A percentile compares a stretch with the other conserved stretches of the same genome.
phyloP scores from a whole-genome alignment of 2,113 vertebrate species.

The Callipepla californica region DNA sequence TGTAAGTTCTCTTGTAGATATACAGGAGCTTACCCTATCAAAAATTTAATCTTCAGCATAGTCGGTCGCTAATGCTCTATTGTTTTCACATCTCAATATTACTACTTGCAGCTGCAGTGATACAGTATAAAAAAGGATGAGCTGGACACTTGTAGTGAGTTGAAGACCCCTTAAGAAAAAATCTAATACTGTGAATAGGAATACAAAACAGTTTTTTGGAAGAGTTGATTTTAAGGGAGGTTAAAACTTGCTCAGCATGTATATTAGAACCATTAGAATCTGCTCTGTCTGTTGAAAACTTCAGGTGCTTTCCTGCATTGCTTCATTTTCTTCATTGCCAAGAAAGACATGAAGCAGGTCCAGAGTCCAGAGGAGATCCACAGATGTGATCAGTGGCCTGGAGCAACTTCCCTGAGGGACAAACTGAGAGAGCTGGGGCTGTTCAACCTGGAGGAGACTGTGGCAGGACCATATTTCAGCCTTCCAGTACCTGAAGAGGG shows the following conservation, averaged over 20 bases:
- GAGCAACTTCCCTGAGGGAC: too few species aligned
- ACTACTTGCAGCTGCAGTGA: accelerated
- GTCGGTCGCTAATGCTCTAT: accelerated
- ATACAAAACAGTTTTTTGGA: background rate
- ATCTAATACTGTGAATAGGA: background rate
- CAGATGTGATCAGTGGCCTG: too few species aligned
- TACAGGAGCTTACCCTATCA: accelerated
- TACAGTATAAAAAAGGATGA: too few species aligned
- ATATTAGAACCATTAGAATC: background rate
- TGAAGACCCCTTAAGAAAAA: background rate
- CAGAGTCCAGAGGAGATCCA: too few species aligned
- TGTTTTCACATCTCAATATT: background rate
- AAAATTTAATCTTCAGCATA: background rate
- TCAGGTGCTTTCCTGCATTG: background rate
- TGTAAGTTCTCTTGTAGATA: background rate
- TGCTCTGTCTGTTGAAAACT: background rate
- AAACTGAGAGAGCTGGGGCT: too few species aligned
- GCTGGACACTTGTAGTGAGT: background rate
- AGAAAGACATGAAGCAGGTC: too few species aligned
- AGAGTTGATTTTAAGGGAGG: background rate
- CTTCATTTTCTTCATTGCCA: background rate
- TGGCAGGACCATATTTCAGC: too few species aligned
- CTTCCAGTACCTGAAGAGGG: too few species aligned
- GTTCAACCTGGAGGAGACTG: too few species aligned
- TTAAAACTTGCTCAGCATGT: background rate